phyloP scores from a whole-genome alignment of 1,140 invertebrate species.

The Megalopta genalis region DNA sequence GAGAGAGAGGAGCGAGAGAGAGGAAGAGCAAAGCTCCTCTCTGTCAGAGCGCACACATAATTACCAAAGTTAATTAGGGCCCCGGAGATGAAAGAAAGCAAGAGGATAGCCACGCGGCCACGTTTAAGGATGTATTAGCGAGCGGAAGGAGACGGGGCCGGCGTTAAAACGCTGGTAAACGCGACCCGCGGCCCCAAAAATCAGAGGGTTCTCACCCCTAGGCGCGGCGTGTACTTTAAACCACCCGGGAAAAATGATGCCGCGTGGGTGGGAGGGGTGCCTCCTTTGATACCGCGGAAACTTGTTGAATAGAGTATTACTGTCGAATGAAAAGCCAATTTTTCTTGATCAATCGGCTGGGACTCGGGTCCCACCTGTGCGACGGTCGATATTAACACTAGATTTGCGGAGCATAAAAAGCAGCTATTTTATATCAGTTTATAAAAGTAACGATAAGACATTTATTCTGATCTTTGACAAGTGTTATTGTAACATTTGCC shows the following conservation, averaged over 20 bases:
- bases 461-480: no score
- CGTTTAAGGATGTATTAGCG: conserved; percentile 56
- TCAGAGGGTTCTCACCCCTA: background rate
- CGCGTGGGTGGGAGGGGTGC: background rate
- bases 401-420: no score
- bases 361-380: background rate
- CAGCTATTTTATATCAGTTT: no score
- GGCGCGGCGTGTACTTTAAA: background rate
- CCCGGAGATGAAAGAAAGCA: conserved; percentile 59
- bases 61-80: conserved; percentile 67
- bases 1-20: conserved; percentile 17
- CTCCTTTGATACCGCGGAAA: background rate
- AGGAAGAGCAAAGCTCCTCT: conserved; percentile 28
- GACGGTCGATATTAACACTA: no score
- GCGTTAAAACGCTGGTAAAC: conserved; percentile 33
- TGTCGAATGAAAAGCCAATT: background rate
- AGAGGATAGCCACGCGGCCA: background rate
- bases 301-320: conserved; percentile 1
- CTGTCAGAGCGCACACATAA: conserved; percentile 61
- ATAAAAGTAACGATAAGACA: no score
- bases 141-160: conserved; percentile 7
- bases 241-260: background rate
- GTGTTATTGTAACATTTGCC: no score
- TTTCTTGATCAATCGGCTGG: background rate
- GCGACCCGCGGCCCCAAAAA: conserved; percentile 11